These are phyloP conservation scores for Drosophila meridiana DNA, from an alignment of 2,888 invertebrate species.

Conservation along the genomic window DNA sequence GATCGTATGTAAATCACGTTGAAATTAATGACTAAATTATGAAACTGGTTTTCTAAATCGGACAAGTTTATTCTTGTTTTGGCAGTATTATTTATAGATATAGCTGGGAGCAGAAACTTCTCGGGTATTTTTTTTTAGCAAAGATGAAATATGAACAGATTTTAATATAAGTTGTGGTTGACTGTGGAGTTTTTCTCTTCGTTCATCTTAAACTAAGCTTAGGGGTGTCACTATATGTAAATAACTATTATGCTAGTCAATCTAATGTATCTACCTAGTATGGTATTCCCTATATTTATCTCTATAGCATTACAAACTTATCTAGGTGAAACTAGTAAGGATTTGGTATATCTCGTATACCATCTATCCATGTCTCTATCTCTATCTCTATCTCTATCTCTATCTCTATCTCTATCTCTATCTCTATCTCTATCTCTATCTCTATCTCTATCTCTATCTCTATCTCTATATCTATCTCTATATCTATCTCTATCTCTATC, in stretches of 20 bases:
- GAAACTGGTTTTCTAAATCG: slow-evolving; percentile 49
- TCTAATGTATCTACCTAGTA: too few relatives aligned
- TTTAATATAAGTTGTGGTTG: not conserved
- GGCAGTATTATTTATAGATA: slow-evolving; percentile 10
- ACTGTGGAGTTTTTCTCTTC: not conserved
- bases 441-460: not conserved
- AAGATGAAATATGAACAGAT: not conserved
- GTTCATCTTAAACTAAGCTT: not conserved
- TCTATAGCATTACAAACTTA: too few relatives aligned
- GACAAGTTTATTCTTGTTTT: slow-evolving; percentile 16
- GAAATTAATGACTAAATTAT: slow-evolving; percentile 57
- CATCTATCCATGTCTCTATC: too few relatives aligned
- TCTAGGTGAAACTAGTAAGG: too few relatives aligned
- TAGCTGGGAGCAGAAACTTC: not conserved
- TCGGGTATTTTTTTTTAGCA: too few relatives aligned
- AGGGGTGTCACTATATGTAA: not conserved
- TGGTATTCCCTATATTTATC: too few relatives aligned
- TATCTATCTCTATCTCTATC: too few relatives aligned
- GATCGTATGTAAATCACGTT: slow-evolving; percentile 34
- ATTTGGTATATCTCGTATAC: too few relatives aligned
- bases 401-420: too few relatives aligned
- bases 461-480: not conserved
- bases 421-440: too few relatives aligned
- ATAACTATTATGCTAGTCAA: too few relatives aligned
- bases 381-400: too few relatives aligned